Evolutionary conservation across 2,113 vertebrate genomes (phyloP).

Genomic region (Hipposideros armiger): DNA sequence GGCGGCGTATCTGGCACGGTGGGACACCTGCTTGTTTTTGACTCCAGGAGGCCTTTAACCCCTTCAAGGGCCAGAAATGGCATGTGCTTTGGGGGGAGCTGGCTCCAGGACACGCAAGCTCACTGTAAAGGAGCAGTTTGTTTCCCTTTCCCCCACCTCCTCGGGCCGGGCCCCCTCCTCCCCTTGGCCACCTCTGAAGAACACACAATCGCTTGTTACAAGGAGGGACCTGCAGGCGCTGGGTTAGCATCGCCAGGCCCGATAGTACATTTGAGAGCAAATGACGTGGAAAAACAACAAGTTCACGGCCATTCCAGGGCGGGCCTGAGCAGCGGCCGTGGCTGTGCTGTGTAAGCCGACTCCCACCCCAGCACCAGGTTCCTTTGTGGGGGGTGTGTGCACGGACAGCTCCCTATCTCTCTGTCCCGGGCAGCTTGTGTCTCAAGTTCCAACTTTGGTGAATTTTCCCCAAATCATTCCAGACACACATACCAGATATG

Average conservation of each 20-base stretch:
- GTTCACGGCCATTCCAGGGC: conserved; percentile 80
- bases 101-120: conserved; percentile 82
- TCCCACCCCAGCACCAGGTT: conserved; percentile 60
- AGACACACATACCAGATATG: conserved; percentile 75
- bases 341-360: conserved; percentile 53
- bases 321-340: conserved; percentile 37
- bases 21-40: conserved; percentile 95
- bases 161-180: conserved; percentile 68
- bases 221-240: conserved; percentile 73
- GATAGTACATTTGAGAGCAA: conserved; percentile 80
- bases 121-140: conserved; percentile 66
- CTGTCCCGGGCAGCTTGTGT: background rate
- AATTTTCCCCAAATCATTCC: conserved; percentile 75
- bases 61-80: conserved; percentile 91
- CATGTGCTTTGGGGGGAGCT: conserved; percentile 87
- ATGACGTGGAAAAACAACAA: conserved; percentile 84
- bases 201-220: conserved; percentile 80
- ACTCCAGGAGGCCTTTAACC: conserved; percentile 94
- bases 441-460: conserved; percentile 56
- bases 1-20: conserved; percentile 93
- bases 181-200: conserved; percentile 76
- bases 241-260: conserved; percentile 63
- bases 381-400: background rate
- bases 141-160: conserved; percentile 70
- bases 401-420: conserved; percentile 33